Conservation (phyloP, 2,797 vertebrate species). For the Lophius americanus region DNA sequence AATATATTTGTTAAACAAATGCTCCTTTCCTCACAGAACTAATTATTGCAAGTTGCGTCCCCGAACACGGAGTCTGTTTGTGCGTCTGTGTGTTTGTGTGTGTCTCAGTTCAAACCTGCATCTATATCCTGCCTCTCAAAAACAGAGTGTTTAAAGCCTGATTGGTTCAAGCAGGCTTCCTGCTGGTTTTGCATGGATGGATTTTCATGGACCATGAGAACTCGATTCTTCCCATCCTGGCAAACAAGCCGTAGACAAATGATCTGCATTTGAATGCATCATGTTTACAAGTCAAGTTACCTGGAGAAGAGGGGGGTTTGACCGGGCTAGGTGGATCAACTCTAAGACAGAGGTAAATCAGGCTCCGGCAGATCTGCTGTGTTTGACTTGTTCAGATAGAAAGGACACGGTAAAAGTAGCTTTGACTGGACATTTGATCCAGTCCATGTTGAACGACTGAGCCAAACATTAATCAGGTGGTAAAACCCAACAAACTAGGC, state of each 20-base stretch:
- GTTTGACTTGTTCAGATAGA: slow-evolving; percentile 1
- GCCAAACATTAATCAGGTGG: no score
- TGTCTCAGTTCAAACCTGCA: neutral
- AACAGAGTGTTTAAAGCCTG: neutral
- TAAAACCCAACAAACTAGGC: no score
- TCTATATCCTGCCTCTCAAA: neutral
- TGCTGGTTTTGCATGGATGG: slow-evolving; percentile 61
- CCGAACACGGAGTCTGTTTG: neutral
- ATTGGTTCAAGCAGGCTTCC: neutral
- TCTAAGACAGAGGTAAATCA: slow-evolving; percentile 38
- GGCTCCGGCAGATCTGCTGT: neutral
- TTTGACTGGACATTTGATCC: no score
- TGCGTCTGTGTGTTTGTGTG: neutral
- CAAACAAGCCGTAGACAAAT: slow-evolving; percentile 63
- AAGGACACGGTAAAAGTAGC: neutral
- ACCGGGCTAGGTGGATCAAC: slow-evolving; percentile 14
- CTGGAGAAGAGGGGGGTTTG: slow-evolving; percentile 28
- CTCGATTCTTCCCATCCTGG: slow-evolving; percentile 41
- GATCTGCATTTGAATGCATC: slow-evolving; percentile 68
- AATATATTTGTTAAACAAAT: slow-evolving; percentile 71
- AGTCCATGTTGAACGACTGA: no score
- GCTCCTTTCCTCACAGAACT: slow-evolving; percentile 41
- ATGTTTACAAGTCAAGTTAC: slow-evolving; percentile 80
- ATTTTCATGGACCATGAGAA: slow-evolving; percentile 3
- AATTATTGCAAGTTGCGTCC: slow-evolving; percentile 9